Evolutionary conservation across 1,140 invertebrate species (phyloP).

Genomic region (Hycleus phaleratus): DNA sequence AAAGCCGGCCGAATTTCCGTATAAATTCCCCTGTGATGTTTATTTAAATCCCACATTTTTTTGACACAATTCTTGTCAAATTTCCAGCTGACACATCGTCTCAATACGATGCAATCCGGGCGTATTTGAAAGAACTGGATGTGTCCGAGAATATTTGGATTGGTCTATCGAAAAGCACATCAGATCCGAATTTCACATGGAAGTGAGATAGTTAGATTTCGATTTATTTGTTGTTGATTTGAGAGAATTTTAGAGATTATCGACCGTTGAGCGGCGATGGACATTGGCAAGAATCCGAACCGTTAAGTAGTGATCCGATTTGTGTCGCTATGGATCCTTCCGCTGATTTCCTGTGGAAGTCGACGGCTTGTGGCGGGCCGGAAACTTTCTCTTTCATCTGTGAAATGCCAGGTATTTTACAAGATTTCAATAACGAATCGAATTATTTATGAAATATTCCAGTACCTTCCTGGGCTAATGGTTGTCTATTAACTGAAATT

Average conservation of each 20-base stretch:
- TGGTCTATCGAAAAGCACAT: conserved; percentile 57
- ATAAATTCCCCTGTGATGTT: neutral
- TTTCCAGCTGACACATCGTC: conserved; percentile 62
- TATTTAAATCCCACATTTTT: neutral
- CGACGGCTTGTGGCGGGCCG: conserved; percentile 60
- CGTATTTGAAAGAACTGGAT: conserved; percentile 65
- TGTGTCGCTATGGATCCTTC: conserved; percentile 62
- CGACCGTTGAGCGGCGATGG: conserved; percentile 53
- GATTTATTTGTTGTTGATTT: conserved; percentile 21
- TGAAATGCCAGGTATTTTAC: conserved; percentile 57
- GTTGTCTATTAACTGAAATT: conserved; percentile 58
- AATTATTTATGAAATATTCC: neutral
- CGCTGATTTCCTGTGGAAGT: conserved; percentile 62
- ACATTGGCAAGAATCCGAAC: conserved; percentile 53
- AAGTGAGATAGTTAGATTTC: conserved; percentile 47
- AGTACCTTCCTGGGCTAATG: conserved; percentile 59
- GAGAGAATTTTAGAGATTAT: conserved; percentile 27
- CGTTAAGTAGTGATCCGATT: conserved; percentile 36
- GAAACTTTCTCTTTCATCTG: conserved; percentile 65
- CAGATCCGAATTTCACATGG: conserved; percentile 61
- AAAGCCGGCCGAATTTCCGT: no score
- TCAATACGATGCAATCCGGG: conserved; percentile 64
- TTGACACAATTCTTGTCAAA: conserved; percentile 15
- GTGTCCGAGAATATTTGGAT: conserved; percentile 66
- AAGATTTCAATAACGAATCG: neutral